Evolutionary conservation across 1,140 invertebrate genomes (phyloP), one percentile per base, ranked within the genome.

Genomic region (Philotrypesis tridentata): DNA sequence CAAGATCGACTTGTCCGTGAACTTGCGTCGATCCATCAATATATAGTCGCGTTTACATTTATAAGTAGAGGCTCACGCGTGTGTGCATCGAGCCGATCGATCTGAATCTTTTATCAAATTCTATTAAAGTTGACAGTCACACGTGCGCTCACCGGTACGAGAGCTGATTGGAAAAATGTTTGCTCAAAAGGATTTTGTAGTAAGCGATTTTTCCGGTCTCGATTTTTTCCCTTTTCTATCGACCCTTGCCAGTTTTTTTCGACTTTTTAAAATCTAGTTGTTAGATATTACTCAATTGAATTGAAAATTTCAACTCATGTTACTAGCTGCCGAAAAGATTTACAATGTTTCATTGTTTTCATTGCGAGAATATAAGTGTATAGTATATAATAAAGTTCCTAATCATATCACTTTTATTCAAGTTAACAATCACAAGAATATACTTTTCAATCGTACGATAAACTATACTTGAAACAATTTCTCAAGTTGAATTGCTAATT

Each of bases 71-170:
- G 21, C 6, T 55, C 48, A 55, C 48, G n/a, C 48, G 48, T n/a
- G 48, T n/a, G 48, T n/a, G 21, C 0, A 14, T 55, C 23, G 23
- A 48, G 27, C 27, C 25, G 23, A 27, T 72, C 25, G 40, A 25
- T 72, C 25, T 72, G 3, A 72, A 71, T 40, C 43, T 72, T 72
- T 72, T 48, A 43, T 48, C 48, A 48, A 40, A 23, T 71, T n/a
- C 37, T 71, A 55, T 55, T 55, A n/a, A 55, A 3, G 48, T 17
- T 55, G 48, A 55, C 48, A 17, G 48, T 6, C 17, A 55, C 48
- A n/a, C 21, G 5, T 55, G 21, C 21, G 48, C 48, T 17, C 48
- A 6, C 48, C 17, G 21, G 17, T 6, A 3, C 9, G 33, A 0
- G 17, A 55, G 17, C 48, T 55, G 48, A 55, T 55, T 55, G 48